phyloP scores from a whole-genome alignment of 2,113 vertebrate genomes.

The Ursus arctos region DNA sequence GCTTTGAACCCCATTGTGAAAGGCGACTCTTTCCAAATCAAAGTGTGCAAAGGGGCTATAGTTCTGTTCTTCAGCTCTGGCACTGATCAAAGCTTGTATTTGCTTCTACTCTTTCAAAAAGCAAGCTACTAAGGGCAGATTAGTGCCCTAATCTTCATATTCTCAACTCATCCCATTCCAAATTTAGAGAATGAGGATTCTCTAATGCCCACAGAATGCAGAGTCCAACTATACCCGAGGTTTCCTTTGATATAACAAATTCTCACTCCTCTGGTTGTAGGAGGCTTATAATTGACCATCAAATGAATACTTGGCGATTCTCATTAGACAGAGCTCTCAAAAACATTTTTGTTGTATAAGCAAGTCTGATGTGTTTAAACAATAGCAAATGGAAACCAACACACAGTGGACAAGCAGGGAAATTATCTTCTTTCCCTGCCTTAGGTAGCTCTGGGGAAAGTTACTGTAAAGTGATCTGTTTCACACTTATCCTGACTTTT shows the following conservation, averaged over 20 bases:
- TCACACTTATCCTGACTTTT: background rate
- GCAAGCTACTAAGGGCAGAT: conserved; percentile 54
- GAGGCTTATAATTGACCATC: background rate
- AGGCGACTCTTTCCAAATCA: conserved; percentile 69
- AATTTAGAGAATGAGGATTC: conserved; percentile 35
- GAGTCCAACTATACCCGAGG: background rate
- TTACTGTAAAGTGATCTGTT: background rate
- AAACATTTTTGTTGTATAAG: conserved; percentile 8
- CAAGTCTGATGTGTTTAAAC: background rate
- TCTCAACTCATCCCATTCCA: conserved; percentile 29
- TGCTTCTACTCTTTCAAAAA: conserved; percentile 73
- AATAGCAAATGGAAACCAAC: background rate
- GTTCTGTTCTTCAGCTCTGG: conserved; percentile 36
- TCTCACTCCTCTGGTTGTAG: background rate
- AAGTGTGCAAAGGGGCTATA: conserved; percentile 54
- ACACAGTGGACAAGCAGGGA: background rate
- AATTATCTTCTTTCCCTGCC: background rate
- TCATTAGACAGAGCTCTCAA: background rate
- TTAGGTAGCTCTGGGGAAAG: background rate
- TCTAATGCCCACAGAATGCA: background rate
- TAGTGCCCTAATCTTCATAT: conserved; percentile 54
- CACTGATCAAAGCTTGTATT: conserved; percentile 78
- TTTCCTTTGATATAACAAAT: background rate
- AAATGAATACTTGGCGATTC: background rate
- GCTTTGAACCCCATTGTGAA: conserved; percentile 71